Evolutionary conservation across 2,797 vertebrate species (phyloP).

Genomic region (Lepilemur septentrionalis): DNA sequence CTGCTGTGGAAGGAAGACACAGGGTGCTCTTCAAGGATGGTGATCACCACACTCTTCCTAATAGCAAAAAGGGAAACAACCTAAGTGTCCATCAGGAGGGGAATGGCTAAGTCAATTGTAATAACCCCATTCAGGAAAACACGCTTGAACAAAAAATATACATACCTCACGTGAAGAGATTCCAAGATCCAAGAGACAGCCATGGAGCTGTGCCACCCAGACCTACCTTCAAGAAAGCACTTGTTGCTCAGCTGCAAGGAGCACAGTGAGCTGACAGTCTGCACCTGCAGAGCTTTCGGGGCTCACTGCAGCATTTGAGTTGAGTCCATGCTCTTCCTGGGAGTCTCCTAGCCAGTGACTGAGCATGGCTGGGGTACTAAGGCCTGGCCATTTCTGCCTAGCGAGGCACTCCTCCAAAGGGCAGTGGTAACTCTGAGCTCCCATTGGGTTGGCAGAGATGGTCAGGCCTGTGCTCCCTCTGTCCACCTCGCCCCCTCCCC

Average conservation of each 20-base stretch:
- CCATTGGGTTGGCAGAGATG: background rate
- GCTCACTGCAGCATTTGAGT: background rate
- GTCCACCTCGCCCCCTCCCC: too few relatives aligned
- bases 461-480: background rate
- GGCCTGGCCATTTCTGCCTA: background rate
- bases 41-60: background rate
- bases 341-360: background rate
- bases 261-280: background rate
- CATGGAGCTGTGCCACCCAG: accelerated
- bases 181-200: background rate
- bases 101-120: background rate
- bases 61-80: background rate
- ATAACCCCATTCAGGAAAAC: background rate
- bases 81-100: background rate
- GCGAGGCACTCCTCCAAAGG: background rate
- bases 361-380: background rate
- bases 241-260: too few relatives aligned
- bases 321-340: background rate
- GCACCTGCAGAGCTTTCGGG: background rate
- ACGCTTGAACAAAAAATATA: background rate
- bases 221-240: background rate
- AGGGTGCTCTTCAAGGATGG: background rate
- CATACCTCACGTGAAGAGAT: background rate
- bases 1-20: background rate
- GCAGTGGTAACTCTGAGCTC: background rate